Percentiles rank a stretch among this genome's conserved stretches.
These are phyloP conservation scores for Apostichopus leukothele DNA, from an alignment of 53 echinoderm and acorn worm genomes.

Conservation along the genomic window DNA sequence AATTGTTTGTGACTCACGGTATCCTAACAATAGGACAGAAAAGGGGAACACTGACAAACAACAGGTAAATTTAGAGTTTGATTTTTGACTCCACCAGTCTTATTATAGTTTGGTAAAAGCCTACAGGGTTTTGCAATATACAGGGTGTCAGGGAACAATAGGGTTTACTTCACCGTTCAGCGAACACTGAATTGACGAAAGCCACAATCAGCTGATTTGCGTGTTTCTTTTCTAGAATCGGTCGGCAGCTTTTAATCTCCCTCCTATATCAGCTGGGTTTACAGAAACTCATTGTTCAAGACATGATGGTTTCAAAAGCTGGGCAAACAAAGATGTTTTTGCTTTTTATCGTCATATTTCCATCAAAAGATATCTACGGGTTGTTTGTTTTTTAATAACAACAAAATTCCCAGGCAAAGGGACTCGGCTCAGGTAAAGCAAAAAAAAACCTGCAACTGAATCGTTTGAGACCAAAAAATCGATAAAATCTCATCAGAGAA, in stretches of 20 bases:
- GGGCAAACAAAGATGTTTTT: neutral
- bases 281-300: neutral
- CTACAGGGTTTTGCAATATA: neutral
- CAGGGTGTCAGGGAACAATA: neutral
- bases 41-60: conserved; percentile 29
- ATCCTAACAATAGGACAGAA: neutral
- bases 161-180: conserved; percentile 20
- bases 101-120: neutral
- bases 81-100: conserved; percentile 10
- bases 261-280: conserved; percentile 7
- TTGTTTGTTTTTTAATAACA: conserved; percentile 10
- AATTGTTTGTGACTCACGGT: conserved; percentile 33
- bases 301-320: neutral
- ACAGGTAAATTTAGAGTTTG: conserved; percentile 35
- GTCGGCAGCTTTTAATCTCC: neutral
- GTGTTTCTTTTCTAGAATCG: neutral
- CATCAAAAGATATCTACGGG: neutral
- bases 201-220: conserved; percentile 29
- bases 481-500: no score
- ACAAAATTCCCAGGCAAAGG: neutral
- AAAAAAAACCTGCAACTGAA: no score
- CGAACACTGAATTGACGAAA: conserved; percentile 6
- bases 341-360: neutral
- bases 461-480: no score
- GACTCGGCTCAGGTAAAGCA: no score